Evolutionary conservation across 2,113 vertebrate species (phyloP).

Genomic region (Megaleporinus macrocephalus): DNA sequence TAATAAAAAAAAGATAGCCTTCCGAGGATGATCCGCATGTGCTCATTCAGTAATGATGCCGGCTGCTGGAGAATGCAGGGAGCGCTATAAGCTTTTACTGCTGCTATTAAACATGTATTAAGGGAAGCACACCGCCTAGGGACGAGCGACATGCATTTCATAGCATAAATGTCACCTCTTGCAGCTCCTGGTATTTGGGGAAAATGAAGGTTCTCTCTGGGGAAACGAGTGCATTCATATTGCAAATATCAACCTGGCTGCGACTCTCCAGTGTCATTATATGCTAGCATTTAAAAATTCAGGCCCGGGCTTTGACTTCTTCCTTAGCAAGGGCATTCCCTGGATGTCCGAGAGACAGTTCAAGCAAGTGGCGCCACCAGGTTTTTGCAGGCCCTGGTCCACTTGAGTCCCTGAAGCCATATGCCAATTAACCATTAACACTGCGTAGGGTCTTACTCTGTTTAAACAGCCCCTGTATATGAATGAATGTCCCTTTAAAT

Average conservation of each 20-base stretch:
- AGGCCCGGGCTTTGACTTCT: conserved; percentile 1
- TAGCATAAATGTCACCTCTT: conserved; percentile 56
- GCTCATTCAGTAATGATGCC: conserved; percentile 57
- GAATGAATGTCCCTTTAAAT: too few relatives aligned
- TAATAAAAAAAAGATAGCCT: conserved; percentile 7
- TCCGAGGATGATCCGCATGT: conserved; percentile 15
- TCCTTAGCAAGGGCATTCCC: conserved; percentile 13
- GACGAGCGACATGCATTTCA: conserved; percentile 50
- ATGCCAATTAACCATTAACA: too few relatives aligned
- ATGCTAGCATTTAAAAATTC: conserved; percentile 2
- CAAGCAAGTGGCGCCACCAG: too few relatives aligned
- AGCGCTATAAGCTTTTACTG: conserved; percentile 57
- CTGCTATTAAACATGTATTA: conserved; percentile 61
- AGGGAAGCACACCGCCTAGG: conserved; percentile 36
- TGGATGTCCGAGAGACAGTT: background rate
- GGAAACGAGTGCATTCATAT: conserved; percentile 43
- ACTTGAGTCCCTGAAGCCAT: too few relatives aligned
- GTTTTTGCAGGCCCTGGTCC: too few relatives aligned
- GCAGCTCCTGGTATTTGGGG: conserved; percentile 51
- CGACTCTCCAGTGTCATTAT: background rate
- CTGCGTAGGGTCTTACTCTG: too few relatives aligned
- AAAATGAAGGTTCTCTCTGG: conserved; percentile 38
- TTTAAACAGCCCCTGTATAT: too few relatives aligned
- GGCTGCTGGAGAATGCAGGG: conserved; percentile 48
- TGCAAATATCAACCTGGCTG: conserved; percentile 44